Percentiles rank a stretch among this genome's conserved stretches.
phyloP scores from a whole-genome alignment of 2,888 invertebrate genomes.

The Stictocephala bisonia region DNA sequence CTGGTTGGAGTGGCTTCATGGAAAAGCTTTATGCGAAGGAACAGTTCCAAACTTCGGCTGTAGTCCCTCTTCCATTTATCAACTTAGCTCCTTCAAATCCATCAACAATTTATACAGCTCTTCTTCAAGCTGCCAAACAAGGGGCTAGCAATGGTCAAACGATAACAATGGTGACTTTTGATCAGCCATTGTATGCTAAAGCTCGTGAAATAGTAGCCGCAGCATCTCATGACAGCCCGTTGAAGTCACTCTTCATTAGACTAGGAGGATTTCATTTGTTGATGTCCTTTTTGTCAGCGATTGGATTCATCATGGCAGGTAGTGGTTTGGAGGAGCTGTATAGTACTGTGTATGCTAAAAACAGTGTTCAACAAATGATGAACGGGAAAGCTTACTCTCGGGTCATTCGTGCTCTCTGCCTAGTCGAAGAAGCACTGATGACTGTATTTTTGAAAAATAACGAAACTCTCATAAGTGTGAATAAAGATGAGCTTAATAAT shows the following conservation, averaged over 20 bases:
- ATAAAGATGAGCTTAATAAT: conserved; percentile 8
- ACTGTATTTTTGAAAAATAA: conserved; percentile 22
- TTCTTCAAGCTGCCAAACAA: conserved; percentile 31
- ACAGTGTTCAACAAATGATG: conserved; percentile 36
- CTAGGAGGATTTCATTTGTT: conserved; percentile 25
- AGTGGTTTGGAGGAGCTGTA: conserved; percentile 27
- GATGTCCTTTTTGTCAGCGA: conserved; percentile 27
- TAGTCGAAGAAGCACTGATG: conserved; percentile 26
- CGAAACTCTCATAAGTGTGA: neutral
- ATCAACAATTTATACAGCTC: conserved; percentile 35
- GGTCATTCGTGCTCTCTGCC: conserved; percentile 10
- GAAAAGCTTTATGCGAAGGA: no score
- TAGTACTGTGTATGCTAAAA: neutral
- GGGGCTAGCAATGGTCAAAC: conserved; percentile 24
- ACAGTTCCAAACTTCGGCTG: conserved; percentile 37
- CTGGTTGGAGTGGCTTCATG: neutral
- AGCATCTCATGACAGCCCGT: conserved; percentile 40
- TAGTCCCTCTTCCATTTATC: conserved; percentile 38
- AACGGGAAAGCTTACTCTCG: conserved; percentile 27
- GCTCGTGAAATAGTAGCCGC: conserved; percentile 34
- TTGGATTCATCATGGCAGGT: conserved; percentile 31
- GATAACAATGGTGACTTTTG: conserved; percentile 42
- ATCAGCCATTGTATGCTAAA: conserved; percentile 44
- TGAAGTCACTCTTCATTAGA: conserved; percentile 27
- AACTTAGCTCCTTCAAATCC: conserved; percentile 22